Evolutionary conservation across 2,888 invertebrate species (phyloP), one percentile per base, ranked within the genome.

Genomic region (Oithona nana): DNA sequence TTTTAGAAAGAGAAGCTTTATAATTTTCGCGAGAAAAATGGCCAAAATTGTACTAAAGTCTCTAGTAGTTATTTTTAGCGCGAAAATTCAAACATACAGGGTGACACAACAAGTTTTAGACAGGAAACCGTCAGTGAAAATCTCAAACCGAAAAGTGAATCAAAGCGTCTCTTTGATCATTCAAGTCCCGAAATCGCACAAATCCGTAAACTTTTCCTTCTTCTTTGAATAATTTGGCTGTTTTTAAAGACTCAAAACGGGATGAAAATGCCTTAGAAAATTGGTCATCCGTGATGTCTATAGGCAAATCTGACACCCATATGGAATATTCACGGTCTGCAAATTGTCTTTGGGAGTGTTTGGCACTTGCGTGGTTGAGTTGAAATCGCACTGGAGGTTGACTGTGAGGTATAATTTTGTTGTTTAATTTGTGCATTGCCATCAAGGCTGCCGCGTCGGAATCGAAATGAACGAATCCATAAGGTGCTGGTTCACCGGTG

Each of bases 371-470:
- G 22, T 51, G 61, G 28, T 54, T 54, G 16, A 61, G 54, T 30
- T 61, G 61, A 54, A 54, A 61, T 24, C 28, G 3, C 11, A 57
- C 39, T 16, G 57, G 57, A n/a, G 62, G 62, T 54, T 20, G 28
- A 54, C 56, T 56, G 65, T 88, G 88, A 1, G 94, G 93, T 65
- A 95, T 90, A 2, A 88, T 83, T 76, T 94, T 94, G 13, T 93
- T 93, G 75, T 93, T 94, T 13, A 94, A 75, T 73, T 90, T 90
- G 72, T 93, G 88, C 87, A 94, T 88, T 0, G 89, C 87, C 73
- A 88, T 86, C 67, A 90, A 82, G 8, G 94, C 89, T 73, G 86
- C 84, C 71, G 90, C 89, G 71, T 90, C 88, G 49, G 87, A 88
- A 69, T 84, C 79, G 72, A 88, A 88, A 71, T 85, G 90, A 28